Evolutionary conservation across 2,797 vertebrate genomes (phyloP).

Genomic region (Aldrovandia affinis): DNA sequence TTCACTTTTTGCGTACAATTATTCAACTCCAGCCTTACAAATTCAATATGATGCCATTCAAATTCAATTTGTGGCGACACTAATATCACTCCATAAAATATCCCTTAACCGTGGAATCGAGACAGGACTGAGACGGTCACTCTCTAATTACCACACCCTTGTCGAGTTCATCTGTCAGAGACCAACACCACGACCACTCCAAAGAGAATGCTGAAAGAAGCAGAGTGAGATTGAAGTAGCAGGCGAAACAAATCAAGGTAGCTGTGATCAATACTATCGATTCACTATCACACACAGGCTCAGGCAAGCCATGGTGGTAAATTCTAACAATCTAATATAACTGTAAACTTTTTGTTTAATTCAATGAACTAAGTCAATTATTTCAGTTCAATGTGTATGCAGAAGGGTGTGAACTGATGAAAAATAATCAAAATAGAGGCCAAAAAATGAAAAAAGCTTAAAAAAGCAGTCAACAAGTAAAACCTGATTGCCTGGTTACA

Average conservation of each 20-base stretch:
- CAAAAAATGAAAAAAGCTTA: slow-evolving; percentile 52
- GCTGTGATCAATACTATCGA: slow-evolving; percentile 8
- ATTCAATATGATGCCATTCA: too few relatives aligned
- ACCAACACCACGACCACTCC: background rate
- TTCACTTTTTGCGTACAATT: too few relatives aligned
- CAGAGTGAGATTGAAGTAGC: background rate
- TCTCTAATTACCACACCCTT: slow-evolving; percentile 4
- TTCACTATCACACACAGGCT: slow-evolving; percentile 7
- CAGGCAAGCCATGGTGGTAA: slow-evolving; percentile 7
- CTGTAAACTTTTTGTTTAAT: slow-evolving; percentile 2
- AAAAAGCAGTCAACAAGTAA: slow-evolving; percentile 54
- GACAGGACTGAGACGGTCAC: slow-evolving; percentile 5
- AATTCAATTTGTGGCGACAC: too few relatives aligned
- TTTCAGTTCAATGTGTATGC: background rate
- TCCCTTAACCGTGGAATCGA: background rate
- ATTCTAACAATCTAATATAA: slow-evolving; percentile 14
- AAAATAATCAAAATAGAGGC: slow-evolving; percentile 51
- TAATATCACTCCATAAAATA: too few relatives aligned
- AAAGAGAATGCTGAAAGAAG: slow-evolving; percentile 19
- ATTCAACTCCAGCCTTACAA: too few relatives aligned
- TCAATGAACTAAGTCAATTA: background rate
- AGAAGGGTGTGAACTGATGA: slow-evolving; percentile 36
- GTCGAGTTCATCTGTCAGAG: slow-evolving; percentile 9
- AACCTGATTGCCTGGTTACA: background rate
- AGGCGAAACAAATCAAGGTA: slow-evolving; percentile 2